Conservation (phyloP, 1,140 invertebrate genomes). For the Ceratosolen fusciceps region DNA sequence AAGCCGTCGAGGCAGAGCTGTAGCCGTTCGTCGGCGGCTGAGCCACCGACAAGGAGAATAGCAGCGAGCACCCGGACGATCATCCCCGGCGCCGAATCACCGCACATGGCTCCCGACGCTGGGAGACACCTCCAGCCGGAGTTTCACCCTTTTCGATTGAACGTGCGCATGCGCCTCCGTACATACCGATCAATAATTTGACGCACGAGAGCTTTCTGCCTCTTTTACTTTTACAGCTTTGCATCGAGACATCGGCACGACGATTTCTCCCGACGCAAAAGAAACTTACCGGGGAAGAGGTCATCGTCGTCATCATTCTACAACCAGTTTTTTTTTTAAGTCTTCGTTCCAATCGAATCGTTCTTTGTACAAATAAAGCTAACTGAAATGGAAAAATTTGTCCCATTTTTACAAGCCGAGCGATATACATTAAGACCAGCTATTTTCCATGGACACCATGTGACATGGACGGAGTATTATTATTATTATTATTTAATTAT, state of each 20-base stretch:
- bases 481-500: too few relatives aligned
- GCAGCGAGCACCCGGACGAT: background rate
- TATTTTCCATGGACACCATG: too few relatives aligned
- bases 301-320: too few relatives aligned
- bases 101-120: background rate
- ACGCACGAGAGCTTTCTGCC: background rate
- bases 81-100: background rate
- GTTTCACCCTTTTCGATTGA: background rate
- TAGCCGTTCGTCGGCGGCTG: constrained; percentile 47
- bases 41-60: background rate
- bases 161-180: background rate
- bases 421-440: too few relatives aligned
- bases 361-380: too few relatives aligned
- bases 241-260: background rate
- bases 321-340: too few relatives aligned
- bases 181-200: background rate
- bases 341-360: too few relatives aligned
- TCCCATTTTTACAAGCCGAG: too few relatives aligned
- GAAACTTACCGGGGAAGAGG: background rate
- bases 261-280: background rate
- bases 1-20: constrained; percentile 78
- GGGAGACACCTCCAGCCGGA: background rate
- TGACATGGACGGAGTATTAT: too few relatives aligned
- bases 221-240: background rate
- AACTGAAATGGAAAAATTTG: too few relatives aligned